phyloP scores from a whole-genome alignment of 1,140 invertebrate genomes.

The Penaeus japonicus region DNA sequence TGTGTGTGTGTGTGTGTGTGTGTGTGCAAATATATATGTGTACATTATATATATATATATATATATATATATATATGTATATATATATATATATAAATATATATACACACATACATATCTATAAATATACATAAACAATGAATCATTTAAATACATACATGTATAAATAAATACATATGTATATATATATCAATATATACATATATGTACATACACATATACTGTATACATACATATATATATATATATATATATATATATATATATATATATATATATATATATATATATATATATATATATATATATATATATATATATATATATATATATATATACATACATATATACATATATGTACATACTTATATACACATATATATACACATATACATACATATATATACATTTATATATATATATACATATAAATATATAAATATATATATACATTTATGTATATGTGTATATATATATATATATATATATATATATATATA shows the following conservation, averaged over 20 bases:
- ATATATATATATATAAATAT: conserved; percentile 1
- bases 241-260: conserved; percentile 30
- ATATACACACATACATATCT: conserved; percentile 8
- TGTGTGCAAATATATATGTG: neutral
- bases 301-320: neutral
- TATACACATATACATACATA: neutral
- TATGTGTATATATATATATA: neutral
- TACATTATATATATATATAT: neutral
- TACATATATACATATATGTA: neutral
- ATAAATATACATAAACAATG: neutral
- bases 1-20: neutral
- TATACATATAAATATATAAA: neutral
- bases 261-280: conserved; percentile 22
- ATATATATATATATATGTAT: neutral
- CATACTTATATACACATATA: neutral
- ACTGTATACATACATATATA: neutral
- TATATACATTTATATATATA: neutral
- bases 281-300: conserved; percentile 9
- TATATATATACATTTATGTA: neutral
- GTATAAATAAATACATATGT: neutral
- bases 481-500: conserved; percentile 22
- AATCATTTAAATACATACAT: neutral
- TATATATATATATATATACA: neutral
- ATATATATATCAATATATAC: neutral
- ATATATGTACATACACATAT: neutral